A percentile compares a stretch with the other conserved stretches of the same genome.
These are phyloP conservation scores for Rhyacichthys aspro DNA, from an alignment of 2,797 vertebrate genomes.

Conservation along the genomic window DNA sequence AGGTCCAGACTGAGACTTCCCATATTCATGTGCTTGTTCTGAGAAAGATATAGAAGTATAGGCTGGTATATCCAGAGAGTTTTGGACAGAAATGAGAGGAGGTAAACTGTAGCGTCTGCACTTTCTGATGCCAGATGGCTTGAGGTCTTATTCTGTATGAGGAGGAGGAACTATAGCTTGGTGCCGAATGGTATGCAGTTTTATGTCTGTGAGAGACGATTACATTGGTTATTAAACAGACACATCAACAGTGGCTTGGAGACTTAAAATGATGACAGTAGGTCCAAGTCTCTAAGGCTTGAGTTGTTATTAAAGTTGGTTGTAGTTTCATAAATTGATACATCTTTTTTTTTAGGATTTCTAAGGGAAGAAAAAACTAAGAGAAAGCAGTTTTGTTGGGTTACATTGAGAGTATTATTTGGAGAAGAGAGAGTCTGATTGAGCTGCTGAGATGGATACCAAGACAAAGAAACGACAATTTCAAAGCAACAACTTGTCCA, in stretches of 20 bases:
- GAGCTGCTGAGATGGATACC: constrained; percentile 32
- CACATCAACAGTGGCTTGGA: constrained; percentile 32
- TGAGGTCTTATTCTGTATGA: constrained; percentile 40
- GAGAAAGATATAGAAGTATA: constrained; percentile 53
- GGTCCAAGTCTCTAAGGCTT: constrained; percentile 39
- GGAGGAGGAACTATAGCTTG: constrained; percentile 38
- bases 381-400: constrained; percentile 30
- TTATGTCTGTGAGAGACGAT: constrained; percentile 51
- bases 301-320: neutral
- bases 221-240: constrained; percentile 45
- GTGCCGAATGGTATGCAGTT: constrained; percentile 32
- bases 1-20: constrained; percentile 18
- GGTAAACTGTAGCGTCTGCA: constrained; percentile 49
- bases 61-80: constrained; percentile 58
- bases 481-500: constrained; percentile 32
- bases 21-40: constrained; percentile 41
- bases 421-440: constrained; percentile 33
- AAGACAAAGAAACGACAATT: constrained; percentile 20
- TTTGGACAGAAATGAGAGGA: constrained; percentile 69
- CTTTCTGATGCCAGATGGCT: constrained; percentile 62
- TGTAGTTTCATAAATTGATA: no score
- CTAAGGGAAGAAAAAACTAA: constrained; percentile 21
- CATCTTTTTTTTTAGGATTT: constrained; percentile 32
- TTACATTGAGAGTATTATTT: constrained; percentile 48
- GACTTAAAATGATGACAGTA: constrained; percentile 40